Percentiles rank a stretch among this genome's conserved stretches.
Conservation (phyloP, 2,888 invertebrate genomes). For the Chrysotoxum bicinctum region DNA sequence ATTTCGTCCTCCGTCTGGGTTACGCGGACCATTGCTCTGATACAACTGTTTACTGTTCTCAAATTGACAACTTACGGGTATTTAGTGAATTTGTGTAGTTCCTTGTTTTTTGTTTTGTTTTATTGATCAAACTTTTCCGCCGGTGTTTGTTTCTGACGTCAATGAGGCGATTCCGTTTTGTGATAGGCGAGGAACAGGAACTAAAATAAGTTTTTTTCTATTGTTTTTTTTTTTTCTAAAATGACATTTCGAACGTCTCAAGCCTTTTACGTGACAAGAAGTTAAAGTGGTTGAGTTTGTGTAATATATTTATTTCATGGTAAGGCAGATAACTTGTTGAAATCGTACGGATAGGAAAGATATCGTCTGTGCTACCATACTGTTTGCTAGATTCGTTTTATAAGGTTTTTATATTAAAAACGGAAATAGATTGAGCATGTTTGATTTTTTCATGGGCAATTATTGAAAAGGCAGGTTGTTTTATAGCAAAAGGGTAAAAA, state of each 20-base stretch:
- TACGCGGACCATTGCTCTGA: constrained; percentile 78
- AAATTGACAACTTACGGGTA: constrained; percentile 20
- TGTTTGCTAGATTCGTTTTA: neutral
- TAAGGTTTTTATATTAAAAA: neutral
- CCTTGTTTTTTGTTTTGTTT: constrained; percentile 24
- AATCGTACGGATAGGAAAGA: too few species aligned
- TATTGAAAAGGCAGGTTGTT: neutral
- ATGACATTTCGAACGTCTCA: neutral
- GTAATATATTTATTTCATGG: neutral
- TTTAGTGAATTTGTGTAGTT: constrained; percentile 34
- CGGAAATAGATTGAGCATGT: neutral
- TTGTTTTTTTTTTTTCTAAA: too few species aligned
- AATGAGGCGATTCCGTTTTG: constrained; percentile 10
- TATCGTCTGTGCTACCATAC: neutral
- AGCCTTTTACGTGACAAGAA: neutral
- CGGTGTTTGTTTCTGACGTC: constrained; percentile 56
- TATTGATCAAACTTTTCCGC: constrained; percentile 65
- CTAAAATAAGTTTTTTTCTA: constrained; percentile 4
- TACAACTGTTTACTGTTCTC: constrained; percentile 21
- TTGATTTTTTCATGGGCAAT: neutral
- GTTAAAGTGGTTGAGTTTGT: neutral
- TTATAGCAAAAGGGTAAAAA: neutral
- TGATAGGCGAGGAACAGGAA: neutral
- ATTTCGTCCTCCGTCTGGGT: constrained; percentile 80
- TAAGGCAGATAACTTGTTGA: constrained; percentile 1